Evolutionary conservation across 2,888 invertebrate genomes (phyloP).

Genomic region (Rotaria socialis): DNA sequence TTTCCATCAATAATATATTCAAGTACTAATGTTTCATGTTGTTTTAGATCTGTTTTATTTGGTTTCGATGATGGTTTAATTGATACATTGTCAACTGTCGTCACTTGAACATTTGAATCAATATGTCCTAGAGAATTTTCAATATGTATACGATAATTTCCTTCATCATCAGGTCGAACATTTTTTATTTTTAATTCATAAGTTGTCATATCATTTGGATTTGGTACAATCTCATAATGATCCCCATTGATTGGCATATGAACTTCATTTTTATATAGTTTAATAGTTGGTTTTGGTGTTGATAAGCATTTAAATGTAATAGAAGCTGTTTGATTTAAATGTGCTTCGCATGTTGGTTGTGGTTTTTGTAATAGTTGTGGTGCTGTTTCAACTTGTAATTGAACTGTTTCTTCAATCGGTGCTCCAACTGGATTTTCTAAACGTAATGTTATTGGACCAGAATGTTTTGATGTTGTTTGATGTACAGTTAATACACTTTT

Average conservation of each 20-base stretch:
- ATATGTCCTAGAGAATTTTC: not conserved
- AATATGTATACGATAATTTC: not conserved
- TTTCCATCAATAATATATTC: conserved; percentile 14
- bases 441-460: conserved; percentile 15
- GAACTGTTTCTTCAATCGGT: not conserved
- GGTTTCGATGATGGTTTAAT: conserved; percentile 15
- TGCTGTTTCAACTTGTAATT: not conserved
- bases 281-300: conserved; percentile 20
- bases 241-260: not conserved
- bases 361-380: conserved; percentile 33
- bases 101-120: not conserved
- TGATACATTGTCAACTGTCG: not conserved
- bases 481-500: not conserved
- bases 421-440: not conserved
- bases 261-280: conserved; percentile 21
- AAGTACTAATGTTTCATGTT: conserved; percentile 4
- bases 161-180: conserved; percentile 19
- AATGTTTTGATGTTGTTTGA: not conserved
- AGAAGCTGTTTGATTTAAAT: conserved; percentile 22
- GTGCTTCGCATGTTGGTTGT: conserved; percentile 31
- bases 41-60: conserved; percentile 23
- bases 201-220: not conserved
- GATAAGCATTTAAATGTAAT: conserved; percentile 7
- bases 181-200: conserved; percentile 5
- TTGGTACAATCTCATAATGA: conserved; percentile 6